A percentile compares a stretch with the other conserved stretches of the same genome.
phyloP scores from a whole-genome alignment of 2,113 vertebrate genomes.

The Halcyon malimbica region DNA sequence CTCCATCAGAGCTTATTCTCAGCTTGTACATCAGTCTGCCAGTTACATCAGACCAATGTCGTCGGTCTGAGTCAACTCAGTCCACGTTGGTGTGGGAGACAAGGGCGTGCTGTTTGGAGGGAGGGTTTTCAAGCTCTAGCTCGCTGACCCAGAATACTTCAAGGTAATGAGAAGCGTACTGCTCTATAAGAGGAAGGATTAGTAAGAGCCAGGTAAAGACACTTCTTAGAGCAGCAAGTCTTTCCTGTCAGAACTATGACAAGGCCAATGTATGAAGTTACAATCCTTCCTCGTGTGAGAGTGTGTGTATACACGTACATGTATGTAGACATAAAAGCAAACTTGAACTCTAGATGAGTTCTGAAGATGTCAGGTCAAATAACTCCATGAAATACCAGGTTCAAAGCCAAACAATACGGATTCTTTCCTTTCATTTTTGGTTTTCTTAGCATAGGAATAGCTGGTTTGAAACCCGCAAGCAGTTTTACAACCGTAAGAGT shows the following conservation, averaged over 20 bases:
- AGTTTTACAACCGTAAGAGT: conserved; percentile 64
- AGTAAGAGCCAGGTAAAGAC: background rate
- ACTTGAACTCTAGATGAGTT: background rate
- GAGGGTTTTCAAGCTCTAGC: background rate
- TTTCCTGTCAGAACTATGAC: background rate
- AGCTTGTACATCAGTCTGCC: background rate
- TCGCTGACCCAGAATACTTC: background rate
- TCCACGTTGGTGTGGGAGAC: rapidly evolving
- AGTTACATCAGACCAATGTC: background rate
- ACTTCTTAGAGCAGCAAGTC: background rate
- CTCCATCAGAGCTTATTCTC: background rate
- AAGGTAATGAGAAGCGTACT: background rate
- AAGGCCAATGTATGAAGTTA: background rate
- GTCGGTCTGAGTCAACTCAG: background rate
- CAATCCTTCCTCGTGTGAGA: background rate
- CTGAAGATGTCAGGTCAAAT: background rate
- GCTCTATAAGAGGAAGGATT: background rate
- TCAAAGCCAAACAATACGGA: conserved; percentile 28
- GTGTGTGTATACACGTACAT: rapidly evolving
- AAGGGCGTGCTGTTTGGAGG: background rate
- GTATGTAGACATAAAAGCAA: rapidly evolving
- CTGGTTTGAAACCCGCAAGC: conserved; percentile 57
- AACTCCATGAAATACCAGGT: background rate
- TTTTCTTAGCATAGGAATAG: conserved; percentile 40
- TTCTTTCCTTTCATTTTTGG: background rate